A percentile compares a stretch with the other conserved stretches of the same genome.
Conservation (phyloP, 2,113 vertebrate genomes). For the Apteryx owenii region DNA sequence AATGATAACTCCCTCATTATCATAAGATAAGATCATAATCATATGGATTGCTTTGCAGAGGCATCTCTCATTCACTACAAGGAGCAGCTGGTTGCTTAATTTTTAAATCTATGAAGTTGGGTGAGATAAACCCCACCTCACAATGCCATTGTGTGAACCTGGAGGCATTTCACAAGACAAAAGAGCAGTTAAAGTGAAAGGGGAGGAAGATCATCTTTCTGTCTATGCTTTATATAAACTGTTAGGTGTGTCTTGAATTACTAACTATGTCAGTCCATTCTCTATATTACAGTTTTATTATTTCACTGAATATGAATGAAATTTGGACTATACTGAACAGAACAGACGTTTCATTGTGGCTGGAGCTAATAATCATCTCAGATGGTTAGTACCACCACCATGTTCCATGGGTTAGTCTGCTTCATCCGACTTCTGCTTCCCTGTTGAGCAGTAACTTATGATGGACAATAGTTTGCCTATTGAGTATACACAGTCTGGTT, state of each 20-base stretch:
- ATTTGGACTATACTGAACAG: neutral
- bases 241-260: neutral
- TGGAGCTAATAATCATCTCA: neutral
- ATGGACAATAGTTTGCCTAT: neutral
- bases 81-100: neutral
- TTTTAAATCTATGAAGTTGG: neutral
- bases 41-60: neutral
- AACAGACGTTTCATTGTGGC: neutral
- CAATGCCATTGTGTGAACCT: neutral
- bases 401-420: neutral
- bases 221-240: neutral
- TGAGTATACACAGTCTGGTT: neutral
- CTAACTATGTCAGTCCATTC: neutral
- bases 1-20: too few species aligned
- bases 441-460: neutral
- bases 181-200: neutral
- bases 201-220: neutral
- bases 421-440: neutral
- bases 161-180: neutral
- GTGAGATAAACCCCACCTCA: neutral
- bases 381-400: neutral
- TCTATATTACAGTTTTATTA: neutral
- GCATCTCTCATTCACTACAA: neutral
- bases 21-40: neutral
- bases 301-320: neutral